These are phyloP conservation scores for Mixornis gularis DNA, from an alignment of 2,113 vertebrate species.

Conservation along the genomic window DNA sequence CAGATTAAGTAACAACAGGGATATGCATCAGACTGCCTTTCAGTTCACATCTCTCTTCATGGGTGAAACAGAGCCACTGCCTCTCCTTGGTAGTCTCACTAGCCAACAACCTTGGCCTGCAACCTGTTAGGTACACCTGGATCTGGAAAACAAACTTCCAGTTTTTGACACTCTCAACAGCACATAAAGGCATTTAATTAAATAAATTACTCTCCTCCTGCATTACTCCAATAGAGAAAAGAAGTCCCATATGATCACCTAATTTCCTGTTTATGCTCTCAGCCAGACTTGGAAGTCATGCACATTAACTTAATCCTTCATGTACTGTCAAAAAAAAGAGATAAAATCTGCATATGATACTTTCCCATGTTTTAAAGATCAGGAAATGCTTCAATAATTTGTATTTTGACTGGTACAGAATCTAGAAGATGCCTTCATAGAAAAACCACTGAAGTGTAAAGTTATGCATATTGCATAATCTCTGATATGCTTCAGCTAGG, in stretches of 20 bases:
- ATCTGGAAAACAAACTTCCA: not conserved
- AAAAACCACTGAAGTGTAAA: not conserved
- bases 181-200: not conserved
- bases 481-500: not conserved
- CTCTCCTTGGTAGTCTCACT: not conserved
- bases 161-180: not conserved
- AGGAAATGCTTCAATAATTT: not conserved
- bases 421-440: not conserved
- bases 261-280: not conserved
- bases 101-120: not conserved
- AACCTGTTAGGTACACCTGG: not conserved
- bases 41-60: not conserved
- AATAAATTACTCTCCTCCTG: not conserved
- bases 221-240: not conserved
- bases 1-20: not conserved
- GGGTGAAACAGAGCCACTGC: not conserved
- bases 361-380: not conserved
- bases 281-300: not conserved
- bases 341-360: not conserved
- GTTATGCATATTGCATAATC: not conserved
- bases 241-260: not conserved
- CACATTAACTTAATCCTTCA: not conserved
- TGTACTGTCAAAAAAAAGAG: not conserved
- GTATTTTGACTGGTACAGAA: not conserved
- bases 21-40: fast-evolving